Evolutionary conservation across 2,888 invertebrate genomes (phyloP), one percentile per base, ranked within the genome.

Genomic region (Perdita meconis): DNA sequence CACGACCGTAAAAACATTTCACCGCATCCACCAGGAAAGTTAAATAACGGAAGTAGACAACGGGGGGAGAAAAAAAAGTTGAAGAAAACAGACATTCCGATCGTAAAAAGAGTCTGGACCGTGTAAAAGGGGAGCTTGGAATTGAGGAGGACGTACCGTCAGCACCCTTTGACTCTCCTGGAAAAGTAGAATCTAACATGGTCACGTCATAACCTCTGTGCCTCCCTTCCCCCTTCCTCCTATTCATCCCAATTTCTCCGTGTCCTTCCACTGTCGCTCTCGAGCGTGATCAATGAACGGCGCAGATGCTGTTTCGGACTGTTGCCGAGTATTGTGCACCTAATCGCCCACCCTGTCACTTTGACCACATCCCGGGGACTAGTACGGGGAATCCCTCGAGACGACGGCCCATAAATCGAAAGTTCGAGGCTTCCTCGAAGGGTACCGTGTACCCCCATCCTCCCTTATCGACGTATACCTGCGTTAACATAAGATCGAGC

Each of bases 321-420:
- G 84, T 84, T 85, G 81, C 87, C 81, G 89, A 91, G 90, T 91
- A 92, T 92, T 90, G 92, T 90, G 89, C 90, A 90, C 89, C 90
- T 92, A 92, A 92, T 92, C 92, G 91, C 85, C 90, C 90, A 88
- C 89, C 90, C 92, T 91, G 92, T 92, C 92, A 90, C 90, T 92
- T 88, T 91, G 92, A 92, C 92, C 92, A 87, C 90, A 90, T 77
- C 82, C 78, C 70, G 67, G 70, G 81, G 84, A 84, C 82, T 76
- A 78, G 76, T 47, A 22, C 60, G 56, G 56, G 72, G 44, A n/a
- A 82, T 84, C 85, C 85, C 84, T 78, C 83, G 89, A 88, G 90
- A 89, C 83, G 87, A 87, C 88, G 88, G 86, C 90, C 89, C 90
- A 92, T 92, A 92, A 92, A 92, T 92, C 92, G 92, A 90, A 90